Evolutionary conservation across 2,113 vertebrate species (phyloP).

Genomic region (Ctenodactylus gundi): DNA sequence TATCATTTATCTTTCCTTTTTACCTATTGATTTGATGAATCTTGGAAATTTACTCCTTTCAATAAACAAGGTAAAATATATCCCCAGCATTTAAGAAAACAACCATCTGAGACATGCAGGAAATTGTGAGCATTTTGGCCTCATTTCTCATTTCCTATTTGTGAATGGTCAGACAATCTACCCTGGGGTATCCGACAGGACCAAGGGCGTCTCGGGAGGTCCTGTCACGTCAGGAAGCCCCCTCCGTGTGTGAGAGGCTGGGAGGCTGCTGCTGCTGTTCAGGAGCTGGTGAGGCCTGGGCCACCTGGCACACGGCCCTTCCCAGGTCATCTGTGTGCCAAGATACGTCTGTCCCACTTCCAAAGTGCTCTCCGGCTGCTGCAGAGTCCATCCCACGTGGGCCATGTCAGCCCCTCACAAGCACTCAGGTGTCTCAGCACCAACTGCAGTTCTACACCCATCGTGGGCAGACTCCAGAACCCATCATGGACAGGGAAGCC

Average conservation of each 20-base stretch:
- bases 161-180: conserved; percentile 65
- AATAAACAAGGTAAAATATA: conserved; percentile 67
- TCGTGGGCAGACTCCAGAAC: not conserved
- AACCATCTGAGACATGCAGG: conserved; percentile 67
- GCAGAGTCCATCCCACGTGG: not conserved
- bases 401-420: not conserved
- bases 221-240: not conserved
- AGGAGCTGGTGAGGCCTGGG: not conserved
- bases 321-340: not conserved
- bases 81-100: conserved; percentile 66
- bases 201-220: not conserved
- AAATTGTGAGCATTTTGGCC: conserved; percentile 72
- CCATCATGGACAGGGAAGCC: not conserved
- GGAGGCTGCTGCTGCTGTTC: not conserved
- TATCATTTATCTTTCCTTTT: conserved; percentile 66
- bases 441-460: not conserved
- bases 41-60: conserved; percentile 68
- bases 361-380: not conserved
- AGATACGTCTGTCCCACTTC: not conserved
- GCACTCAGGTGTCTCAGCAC: not conserved
- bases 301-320: not conserved
- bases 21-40: conserved; percentile 74
- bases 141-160: conserved; percentile 74
- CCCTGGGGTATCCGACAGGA: not conserved
- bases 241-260: not conserved